These are phyloP conservation scores for Vanacampus margaritifer DNA, from an alignment of 2,113 vertebrate genomes.

Conservation along the genomic window DNA sequence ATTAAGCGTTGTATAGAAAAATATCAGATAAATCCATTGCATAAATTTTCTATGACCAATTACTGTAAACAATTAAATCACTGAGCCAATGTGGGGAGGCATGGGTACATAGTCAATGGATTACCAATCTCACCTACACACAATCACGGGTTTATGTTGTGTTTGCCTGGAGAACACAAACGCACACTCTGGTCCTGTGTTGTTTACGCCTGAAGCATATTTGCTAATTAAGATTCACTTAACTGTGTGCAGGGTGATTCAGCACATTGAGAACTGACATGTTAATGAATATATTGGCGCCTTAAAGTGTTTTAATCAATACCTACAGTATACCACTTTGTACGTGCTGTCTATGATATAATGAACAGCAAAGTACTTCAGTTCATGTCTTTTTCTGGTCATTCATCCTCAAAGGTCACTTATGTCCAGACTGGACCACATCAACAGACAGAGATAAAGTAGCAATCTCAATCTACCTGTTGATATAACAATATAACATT, in stretches of 20 bases:
- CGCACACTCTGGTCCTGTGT: background rate
- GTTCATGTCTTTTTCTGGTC: background rate
- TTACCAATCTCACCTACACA: background rate
- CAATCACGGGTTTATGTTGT: background rate
- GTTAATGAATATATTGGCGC: slow-evolving; percentile 51
- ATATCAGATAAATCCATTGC: too few relatives aligned
- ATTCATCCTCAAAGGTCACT: background rate
- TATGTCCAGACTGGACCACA: background rate
- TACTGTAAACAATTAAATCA: too few relatives aligned
- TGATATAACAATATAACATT: too few relatives aligned
- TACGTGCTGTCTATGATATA: slow-evolving; percentile 18
- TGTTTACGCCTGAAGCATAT: slow-evolving; percentile 17
- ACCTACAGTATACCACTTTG: background rate
- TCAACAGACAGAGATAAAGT: background rate
- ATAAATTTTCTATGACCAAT: too few relatives aligned
- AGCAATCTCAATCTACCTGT: background rate
- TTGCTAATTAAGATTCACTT: slow-evolving; percentile 53
- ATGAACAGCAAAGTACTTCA: too few relatives aligned
- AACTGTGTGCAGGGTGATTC: background rate
- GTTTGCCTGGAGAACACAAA: background rate
- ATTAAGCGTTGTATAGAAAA: too few relatives aligned
- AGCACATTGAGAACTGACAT: slow-evolving; percentile 11
- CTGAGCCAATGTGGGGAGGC: too few relatives aligned
- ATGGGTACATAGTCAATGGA: too few relatives aligned
- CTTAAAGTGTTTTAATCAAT: slow-evolving; percentile 42